phyloP scores from a whole-genome alignment of 2,797 vertebrate species.

The Lerista edwardsae region DNA sequence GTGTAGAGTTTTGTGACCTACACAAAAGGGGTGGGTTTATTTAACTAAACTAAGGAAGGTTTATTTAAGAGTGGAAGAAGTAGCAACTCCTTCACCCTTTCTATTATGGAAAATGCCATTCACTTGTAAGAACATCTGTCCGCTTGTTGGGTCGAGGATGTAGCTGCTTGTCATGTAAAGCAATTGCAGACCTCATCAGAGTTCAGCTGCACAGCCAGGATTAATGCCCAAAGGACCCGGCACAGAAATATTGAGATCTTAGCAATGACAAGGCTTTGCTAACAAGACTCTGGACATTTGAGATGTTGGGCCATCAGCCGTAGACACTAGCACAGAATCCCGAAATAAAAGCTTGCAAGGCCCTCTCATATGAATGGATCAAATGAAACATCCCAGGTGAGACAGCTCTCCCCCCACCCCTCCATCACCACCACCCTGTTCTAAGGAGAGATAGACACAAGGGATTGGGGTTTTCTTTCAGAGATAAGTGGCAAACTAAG shows the following conservation, averaged over 20 bases:
- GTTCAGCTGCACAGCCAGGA: constrained; percentile 73
- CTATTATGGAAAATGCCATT: constrained; percentile 60
- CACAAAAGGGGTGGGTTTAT: too few species aligned
- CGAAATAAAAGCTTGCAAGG: constrained; percentile 76
- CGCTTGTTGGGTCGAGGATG: constrained; percentile 64
- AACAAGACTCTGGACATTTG: constrained; percentile 80
- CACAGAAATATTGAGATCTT: constrained; percentile 76
- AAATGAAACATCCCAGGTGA: constrained; percentile 68
- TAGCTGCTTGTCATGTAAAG: constrained; percentile 75
- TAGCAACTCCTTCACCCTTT: constrained; percentile 15
- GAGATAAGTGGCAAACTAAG: constrained; percentile 56
- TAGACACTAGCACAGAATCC: constrained; percentile 72
- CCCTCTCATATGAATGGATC: constrained; percentile 70
- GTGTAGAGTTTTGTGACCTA: too few species aligned
- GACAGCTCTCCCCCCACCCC: background rate
- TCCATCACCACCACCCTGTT: background rate
- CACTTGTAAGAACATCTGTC: constrained; percentile 54
- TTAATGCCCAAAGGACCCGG: constrained; percentile 71
- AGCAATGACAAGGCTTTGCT: constrained; percentile 76
- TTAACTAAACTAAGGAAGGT: constrained; percentile 35
- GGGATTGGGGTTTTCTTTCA: constrained; percentile 25
- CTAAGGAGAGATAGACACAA: background rate
- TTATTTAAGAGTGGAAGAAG: constrained; percentile 20
- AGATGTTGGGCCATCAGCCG: constrained; percentile 77
- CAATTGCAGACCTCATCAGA: constrained; percentile 63